phyloP scores from a whole-genome alignment of 2,797 vertebrate genomes.

The Mormyrops boulengeri region DNA sequence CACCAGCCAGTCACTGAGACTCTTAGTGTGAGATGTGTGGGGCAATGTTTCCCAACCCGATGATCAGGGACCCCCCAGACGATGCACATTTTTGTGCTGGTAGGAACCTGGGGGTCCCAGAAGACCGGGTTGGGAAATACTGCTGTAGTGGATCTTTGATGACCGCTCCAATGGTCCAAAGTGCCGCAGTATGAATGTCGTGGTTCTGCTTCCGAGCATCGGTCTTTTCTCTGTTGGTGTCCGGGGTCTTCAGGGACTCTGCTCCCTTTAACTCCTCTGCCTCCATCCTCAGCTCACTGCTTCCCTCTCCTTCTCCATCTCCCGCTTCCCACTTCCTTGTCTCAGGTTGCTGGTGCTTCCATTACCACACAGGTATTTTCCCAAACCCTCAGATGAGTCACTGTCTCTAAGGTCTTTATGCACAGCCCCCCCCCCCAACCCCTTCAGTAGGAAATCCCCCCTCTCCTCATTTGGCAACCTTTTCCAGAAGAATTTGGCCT shows the following conservation, averaged over 20 bases:
- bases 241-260: background rate
- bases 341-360: constrained; percentile 63
- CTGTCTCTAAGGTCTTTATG: constrained; percentile 12
- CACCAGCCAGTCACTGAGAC: background rate
- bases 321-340: constrained; percentile 36
- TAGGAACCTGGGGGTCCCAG: background rate
- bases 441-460: background rate
- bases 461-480: too few species aligned
- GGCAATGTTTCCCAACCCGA: background rate
- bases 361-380: constrained; percentile 69
- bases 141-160: background rate
- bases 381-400: constrained; percentile 14
- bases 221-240: background rate
- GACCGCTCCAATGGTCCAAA: background rate
- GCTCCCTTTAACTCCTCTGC: constrained; percentile 20
- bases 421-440: background rate
- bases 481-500: background rate
- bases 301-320: constrained; percentile 32
- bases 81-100: background rate
- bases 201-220: background rate
- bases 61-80: background rate
- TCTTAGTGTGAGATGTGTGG: background rate
- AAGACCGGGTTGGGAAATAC: background rate
- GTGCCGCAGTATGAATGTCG: background rate
- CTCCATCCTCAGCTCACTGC: constrained; percentile 21